phyloP scores from a whole-genome alignment of 30 jellyfish, hydroid and myxozoan genomes.

The Cassiopea xamachana region DNA sequence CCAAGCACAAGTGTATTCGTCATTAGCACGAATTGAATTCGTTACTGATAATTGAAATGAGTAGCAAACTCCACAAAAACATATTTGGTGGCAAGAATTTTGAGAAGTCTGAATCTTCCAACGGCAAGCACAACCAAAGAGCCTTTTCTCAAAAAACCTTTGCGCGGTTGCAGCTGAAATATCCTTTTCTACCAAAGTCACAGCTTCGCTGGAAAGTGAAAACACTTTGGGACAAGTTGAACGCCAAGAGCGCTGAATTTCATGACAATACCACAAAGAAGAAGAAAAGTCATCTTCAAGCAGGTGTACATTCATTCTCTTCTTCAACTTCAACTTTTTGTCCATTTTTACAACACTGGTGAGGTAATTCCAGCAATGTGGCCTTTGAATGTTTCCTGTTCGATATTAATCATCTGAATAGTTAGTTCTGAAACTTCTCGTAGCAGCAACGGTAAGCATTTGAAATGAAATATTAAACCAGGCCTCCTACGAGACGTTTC shows the following conservation, averaged over 20 bases:
- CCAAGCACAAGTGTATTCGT: background rate
- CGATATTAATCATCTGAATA: too few species aligned
- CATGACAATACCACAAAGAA: background rate
- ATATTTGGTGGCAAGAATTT: background rate
- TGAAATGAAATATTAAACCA: too few species aligned
- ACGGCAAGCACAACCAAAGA: background rate
- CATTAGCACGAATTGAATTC: background rate
- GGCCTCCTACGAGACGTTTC: too few species aligned
- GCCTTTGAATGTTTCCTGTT: too few species aligned
- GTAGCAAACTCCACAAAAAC: background rate
- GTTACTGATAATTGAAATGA: background rate
- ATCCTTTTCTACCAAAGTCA: constrained; percentile 54
- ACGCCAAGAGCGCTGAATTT: background rate
- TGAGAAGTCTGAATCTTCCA: background rate
- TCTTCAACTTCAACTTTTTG: too few species aligned
- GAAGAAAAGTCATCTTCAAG: background rate
- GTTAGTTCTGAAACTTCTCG: too few species aligned
- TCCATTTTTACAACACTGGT: too few species aligned
- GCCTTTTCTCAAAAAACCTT: constrained; percentile 34
- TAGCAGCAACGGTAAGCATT: too few species aligned
- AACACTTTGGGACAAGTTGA: constrained; percentile 28
- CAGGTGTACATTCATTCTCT: too few species aligned
- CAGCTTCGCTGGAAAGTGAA: constrained; percentile 42
- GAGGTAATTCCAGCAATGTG: too few species aligned
- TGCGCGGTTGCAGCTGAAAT: constrained; percentile 21